phyloP scores from a whole-genome alignment of 2,113 vertebrate genomes.

The Microtus richardsoni region DNA sequence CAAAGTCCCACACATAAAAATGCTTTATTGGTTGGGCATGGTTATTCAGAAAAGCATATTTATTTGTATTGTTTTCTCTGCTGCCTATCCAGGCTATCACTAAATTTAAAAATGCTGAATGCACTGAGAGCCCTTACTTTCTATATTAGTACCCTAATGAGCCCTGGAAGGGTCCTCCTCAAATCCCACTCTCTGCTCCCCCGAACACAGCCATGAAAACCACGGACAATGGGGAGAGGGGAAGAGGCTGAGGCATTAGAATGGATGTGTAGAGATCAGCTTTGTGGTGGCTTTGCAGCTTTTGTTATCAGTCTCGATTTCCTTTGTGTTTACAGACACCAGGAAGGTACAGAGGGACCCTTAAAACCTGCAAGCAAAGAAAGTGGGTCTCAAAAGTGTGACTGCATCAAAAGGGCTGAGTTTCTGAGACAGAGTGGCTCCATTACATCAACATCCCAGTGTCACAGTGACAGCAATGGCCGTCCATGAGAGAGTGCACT shows the following conservation, averaged over 20 bases:
- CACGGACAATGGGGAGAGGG: neutral
- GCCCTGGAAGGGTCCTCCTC: neutral
- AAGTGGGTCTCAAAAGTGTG: neutral
- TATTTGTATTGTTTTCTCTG: constrained; percentile 46
- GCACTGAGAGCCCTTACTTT: neutral
- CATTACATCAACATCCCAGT: neutral
- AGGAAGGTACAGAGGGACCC: neutral
- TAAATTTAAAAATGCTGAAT: neutral
- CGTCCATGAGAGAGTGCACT: neutral
- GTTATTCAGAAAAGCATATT: neutral
- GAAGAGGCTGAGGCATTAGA: neutral
- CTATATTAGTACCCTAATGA: neutral
- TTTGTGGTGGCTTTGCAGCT: neutral
- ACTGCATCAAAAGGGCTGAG: neutral
- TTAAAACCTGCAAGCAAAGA: neutral
- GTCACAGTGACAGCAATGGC: neutral
- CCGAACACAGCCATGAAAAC: neutral
- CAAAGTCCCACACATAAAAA: neutral
- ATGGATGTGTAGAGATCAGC: neutral
- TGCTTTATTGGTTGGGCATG: neutral
- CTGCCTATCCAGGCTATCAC: neutral
- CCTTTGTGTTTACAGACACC: neutral
- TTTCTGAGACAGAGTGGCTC: neutral
- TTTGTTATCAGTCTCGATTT: neutral
- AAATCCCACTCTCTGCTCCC: neutral